Evolutionary conservation across 2,888 invertebrate genomes (phyloP), one percentile per base, ranked within the genome.

Genomic region (Oeneis ivallda): DNA sequence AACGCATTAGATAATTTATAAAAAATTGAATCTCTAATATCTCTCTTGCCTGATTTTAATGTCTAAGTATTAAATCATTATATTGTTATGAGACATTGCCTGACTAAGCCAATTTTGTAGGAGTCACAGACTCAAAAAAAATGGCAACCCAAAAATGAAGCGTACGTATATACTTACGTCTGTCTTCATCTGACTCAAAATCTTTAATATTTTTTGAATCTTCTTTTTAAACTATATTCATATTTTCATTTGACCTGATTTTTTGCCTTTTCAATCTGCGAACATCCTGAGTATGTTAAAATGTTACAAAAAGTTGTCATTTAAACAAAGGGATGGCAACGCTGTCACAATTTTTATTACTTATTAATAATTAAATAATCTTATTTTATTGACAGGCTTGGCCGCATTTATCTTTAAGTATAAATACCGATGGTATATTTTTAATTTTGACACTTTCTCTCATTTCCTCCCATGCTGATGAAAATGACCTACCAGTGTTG

Each of bases 1-100:
- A 82, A 68, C 41, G 65, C 54, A 59, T 66, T 71, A 71, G 71
- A 47, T 70, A 68, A 72, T 67, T 66, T 62, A 68, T 47, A 65
- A 69, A 67, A 62, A 60, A 53, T 26, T 61, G 60, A 62, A 56
- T 67, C 45, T 67, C 60, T 57, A 1, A 47, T 64, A 13, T 62
- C 32, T 52, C 19, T 62, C 62, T 62, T 54, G 62, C 62, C 53
- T 50, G 6, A 52, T 41, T 61, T 53, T 49, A 7, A 50, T 56
- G 17, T 58, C 15, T 61, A 9, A 39, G 17, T 54, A n/a, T 63
- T 56, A 54, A 63, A 37, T 59, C 11, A 11, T 11, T 39, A 15
- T 15, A 34, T 67, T 41, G 67, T 61, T 54, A 41, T 67, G 53
- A 19, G 17, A 47, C 47, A 9, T 15, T 15, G 47, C 15, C 47